A percentile compares a stretch with the other conserved stretches of the same genome.
phyloP scores from a whole-genome alignment of 1,140 invertebrate genomes.

The Drosophila bocki region DNA sequence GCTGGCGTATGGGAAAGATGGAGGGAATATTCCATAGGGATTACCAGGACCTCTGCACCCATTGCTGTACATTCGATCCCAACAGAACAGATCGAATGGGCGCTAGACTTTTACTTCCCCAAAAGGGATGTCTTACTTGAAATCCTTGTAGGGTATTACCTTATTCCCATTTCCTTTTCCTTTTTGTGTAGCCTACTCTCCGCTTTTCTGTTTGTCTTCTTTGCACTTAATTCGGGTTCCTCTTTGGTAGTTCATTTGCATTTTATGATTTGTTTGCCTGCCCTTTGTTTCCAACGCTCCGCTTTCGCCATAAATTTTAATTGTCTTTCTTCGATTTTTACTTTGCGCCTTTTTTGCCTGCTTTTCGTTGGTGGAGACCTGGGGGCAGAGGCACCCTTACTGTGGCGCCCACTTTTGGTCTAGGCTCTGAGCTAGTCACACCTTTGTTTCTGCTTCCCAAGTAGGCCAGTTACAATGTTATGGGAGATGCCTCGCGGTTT shows the following conservation, averaged over 20 bases:
- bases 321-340: constrained; percentile 80
- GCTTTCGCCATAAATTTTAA: constrained; percentile 75
- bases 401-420: constrained; percentile 17
- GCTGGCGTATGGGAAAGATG: constrained; percentile 10
- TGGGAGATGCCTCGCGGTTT: neutral
- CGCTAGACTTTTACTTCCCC: neutral
- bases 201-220: constrained; percentile 53
- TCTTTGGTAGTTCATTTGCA: constrained; percentile 41
- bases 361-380: neutral
- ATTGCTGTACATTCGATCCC: neutral
- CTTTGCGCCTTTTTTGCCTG: constrained; percentile 44
- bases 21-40: neutral
- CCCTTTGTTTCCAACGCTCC: constrained; percentile 53
- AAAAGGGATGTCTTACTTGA: neutral
- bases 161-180: constrained; percentile 7
- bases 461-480: neutral
- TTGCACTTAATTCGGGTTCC: constrained; percentile 14
- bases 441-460: constrained; percentile 22
- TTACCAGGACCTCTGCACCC: neutral
- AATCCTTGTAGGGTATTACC: neutral
- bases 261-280: constrained; percentile 53
- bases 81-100: neutral
- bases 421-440: constrained; percentile 38
- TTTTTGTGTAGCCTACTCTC: constrained; percentile 51
- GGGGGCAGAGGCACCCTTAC: neutral